Base-by-base conservation (phyloP, 1,140 invertebrate genomes). In the Portunus trituberculatus region DNA sequence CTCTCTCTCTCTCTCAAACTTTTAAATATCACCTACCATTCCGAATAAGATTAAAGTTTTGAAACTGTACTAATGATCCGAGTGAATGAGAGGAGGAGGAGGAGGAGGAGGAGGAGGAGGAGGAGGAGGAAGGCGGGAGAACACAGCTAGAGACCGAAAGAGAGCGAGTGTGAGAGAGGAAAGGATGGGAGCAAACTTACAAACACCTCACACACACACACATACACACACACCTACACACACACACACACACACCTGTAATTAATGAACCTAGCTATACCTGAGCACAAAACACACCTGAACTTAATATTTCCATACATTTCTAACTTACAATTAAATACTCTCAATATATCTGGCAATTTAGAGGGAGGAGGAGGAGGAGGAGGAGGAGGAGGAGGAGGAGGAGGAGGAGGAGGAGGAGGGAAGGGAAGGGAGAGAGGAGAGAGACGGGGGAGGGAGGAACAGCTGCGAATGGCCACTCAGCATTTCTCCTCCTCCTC, bases 381-480 rank as follows among this genome's bases (percentile, higher is more conserved):
- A 45, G 86, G 86, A 87, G 45, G 25, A 45, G 86, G 86, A 31
- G 0, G 14, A 52, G 48, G 48, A 52, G 48, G 48, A 52, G 48
- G 48, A 76, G 59, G 20, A 20, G 32, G 76, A 4, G 87, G 12
- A 20, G 10, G 87, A 48, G 87, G 88, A 48, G 29, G 48, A 32
- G 25, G 88, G 29, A 32, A 32, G 39, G 48, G 31, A 52, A 39
- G 88, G 16, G 16, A 7, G 20, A 20, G 67, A 76, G 67, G 20
- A 76, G 67, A 20, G 20, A 2, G 20, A 25, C 31, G 76, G 4
- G 91, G 45, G 82, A 82, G 82, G 82, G 92, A 93, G 28, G 92
- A 93, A 93, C 92, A 93, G 92, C 92, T 93, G 92, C 92, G 32
- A 93, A 32, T 48, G 92, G 82, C 92, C 92, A 93, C 92, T 82